Base-by-base conservation (phyloP, 2,113 vertebrate genomes). In the Ochotona princeps region DNA sequence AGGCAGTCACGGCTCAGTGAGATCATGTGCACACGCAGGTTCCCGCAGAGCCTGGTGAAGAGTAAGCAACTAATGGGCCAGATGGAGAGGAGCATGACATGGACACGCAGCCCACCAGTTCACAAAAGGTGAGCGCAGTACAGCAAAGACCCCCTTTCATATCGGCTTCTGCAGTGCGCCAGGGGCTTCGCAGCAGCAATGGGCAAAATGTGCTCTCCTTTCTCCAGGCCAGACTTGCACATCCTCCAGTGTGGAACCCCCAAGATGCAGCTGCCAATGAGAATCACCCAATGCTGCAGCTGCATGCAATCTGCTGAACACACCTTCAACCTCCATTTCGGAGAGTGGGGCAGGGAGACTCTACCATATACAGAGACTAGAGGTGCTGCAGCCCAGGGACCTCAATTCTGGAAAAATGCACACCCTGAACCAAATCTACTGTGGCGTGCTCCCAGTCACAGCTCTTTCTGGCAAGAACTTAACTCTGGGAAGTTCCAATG, bases 151-250 rank as follows among this genome's bases (percentile, higher is more conserved):
- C 51, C n/a, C 57, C 28, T 78, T 80, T 26, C 17, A 8, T 10
- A 23, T 0, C 6, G 47, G 60, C 25, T 0, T 0, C 1, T 13
- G 44, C 28, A 17, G 25, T 0, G 2, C 14, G 66, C 54, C 2
- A 57, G 63, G 28, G 73, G 66, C 28, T 0, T 21, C 69, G 21
- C 54, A 67, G 35, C 0, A 9, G 28, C 12, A 3, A 14, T 0
- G 0, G 0, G 17, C 21, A 21, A 1, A 14, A 20, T 38, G 5
- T 15, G 7, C 2, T 12, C 63, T 23, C 51, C 66, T 35, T 38
- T 38, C 7, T 12, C 44, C 60, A 28, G 57, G 35, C 21, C 65
- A 28, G 54, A 66, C 1, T 2, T 26, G 61, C 13, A 23, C 10
- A 38, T 17, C 28, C 18, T 54, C 63, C 82, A 47, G 26, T 8